Conservation (phyloP, 2,888 invertebrate genomes). For the Catocala sponsa region DNA sequence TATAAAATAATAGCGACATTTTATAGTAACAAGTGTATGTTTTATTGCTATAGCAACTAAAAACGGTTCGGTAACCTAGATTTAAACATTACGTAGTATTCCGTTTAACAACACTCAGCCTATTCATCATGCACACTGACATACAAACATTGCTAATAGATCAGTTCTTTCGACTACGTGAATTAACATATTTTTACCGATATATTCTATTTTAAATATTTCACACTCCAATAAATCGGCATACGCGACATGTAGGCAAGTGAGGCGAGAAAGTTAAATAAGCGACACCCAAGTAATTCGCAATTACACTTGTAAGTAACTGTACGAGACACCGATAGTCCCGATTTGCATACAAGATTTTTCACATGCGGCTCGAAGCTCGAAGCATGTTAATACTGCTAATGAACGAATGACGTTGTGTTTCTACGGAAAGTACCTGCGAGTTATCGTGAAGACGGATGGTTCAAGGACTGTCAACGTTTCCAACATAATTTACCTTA, state of each 20-base stretch:
- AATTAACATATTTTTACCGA: conserved; percentile 13
- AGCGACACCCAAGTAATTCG: conserved; percentile 44
- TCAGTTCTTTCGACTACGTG: conserved; percentile 15
- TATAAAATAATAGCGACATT: too few species aligned
- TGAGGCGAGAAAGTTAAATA: conserved; percentile 60
- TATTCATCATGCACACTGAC: conserved; percentile 39
- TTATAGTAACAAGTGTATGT: too few species aligned
- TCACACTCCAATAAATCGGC: conserved; percentile 54
- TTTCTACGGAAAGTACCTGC: conserved; percentile 33
- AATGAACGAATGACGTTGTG: conserved; percentile 34
- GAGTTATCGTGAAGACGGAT: conserved; percentile 19
- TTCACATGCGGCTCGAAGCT: conserved; percentile 38
- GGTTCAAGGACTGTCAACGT: conserved; percentile 33
- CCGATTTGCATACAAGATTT: conserved; percentile 47
- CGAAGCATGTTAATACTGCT: conserved; percentile 33
- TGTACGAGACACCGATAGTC: conserved; percentile 37
- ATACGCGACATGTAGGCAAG: conserved; percentile 42
- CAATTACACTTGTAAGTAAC: conserved; percentile 42
- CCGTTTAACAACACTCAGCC: conserved; percentile 46
- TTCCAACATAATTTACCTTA: conserved; percentile 20
- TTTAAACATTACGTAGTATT: conserved; percentile 40
- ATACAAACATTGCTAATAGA: conserved; percentile 10
- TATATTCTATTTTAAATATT: conserved; percentile 23
- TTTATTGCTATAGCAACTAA: too few species aligned
- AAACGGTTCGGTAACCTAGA: conserved; percentile 52